Base-by-base conservation (phyloP, 2,113 vertebrate species). In the Macrotus californicus region DNA sequence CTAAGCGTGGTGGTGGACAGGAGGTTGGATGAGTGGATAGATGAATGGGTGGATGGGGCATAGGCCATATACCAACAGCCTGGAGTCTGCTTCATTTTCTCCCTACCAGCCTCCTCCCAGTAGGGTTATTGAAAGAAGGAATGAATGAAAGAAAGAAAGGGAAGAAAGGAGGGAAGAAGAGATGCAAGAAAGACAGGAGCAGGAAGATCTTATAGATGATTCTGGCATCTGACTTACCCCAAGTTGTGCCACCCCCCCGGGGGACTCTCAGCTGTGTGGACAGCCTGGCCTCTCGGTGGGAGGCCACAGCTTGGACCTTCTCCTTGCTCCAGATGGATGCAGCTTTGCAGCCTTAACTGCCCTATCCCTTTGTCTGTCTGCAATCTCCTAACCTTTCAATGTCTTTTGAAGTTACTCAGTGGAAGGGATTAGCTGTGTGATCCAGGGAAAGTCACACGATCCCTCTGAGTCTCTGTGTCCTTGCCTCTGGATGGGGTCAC, bases 51-150 rank as follows among this genome's bases (percentile, higher is more conserved):
- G 1, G 13, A 10, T 1, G 7, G 29, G 48, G n/a, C 24, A 24
- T 10, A 75, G n/a, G 18, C 24, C 2, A 5, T 29, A 48, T 52
- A 59, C n/a, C 36, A n/a, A 29, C 6, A 79, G 79, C 16, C 46
- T 66, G 50, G 29, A 39, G 5, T 26, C 52, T 50, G 70, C 56
- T 70, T 66, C 13, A 0, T 73, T 87, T 73, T 73, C 14, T 66
- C 72, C 24, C 22, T 11, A 1, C 0, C 1, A 31, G 10, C 4
- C 15, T 61, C 19, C 3, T 34, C 52, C 76, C 84, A n/a, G 16
- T 86, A 61, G 59, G 59, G 56, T 59, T 59, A 89, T 52, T 67
- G 79, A 70, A 79, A 92, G 81, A 39, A 29, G n/a, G 61, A 87
- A 70, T 39, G 29, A 26, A 22, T 24, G 21, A 4, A 31, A 66